Evolutionary conservation across 2,797 vertebrate species (phyloP), one percentile per base, ranked within the genome.

Genomic region (Helicolenus hilgendorfi): DNA sequence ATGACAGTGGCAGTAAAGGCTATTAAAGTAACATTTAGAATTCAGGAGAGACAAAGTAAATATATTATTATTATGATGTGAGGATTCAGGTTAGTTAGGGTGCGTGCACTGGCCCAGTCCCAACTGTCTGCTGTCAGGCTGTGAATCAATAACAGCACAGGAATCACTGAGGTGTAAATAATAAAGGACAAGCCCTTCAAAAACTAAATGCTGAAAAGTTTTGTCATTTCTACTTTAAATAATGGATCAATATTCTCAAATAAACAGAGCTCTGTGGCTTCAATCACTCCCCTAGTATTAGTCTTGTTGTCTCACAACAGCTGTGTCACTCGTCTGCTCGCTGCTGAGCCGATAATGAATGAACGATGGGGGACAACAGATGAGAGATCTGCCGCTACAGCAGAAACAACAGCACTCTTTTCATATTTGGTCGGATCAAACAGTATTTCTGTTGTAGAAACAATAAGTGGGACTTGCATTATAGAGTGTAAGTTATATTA

Each of bases 301-400:
- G 79, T 31, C 8, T 18, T 41, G 45, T 26, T 35, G 59, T 58
- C 35, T 72, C 24, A 60, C 33, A 71, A 18, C 4, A 77, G 62
- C 60, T 67, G 64, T 68, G 78, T 31, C 29, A 18, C n/a, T 64
- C 10, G 49, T 78, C 18, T 68, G 38, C 29, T 68, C 10, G 11
- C 60, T 56, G 73, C 71, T 70, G 45, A 55, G 74, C 76, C 70
- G 27, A n/a, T 5, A 29, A 18, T 72, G 74, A 85, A 5, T 81
- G 13, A 73, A 35, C 24, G 18, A 5, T 72, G 33, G 49, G 81
- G 55, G 36, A 65, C 49, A 76, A 41, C 31, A 60, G 65, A 84
- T 36, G 29, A 70, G 31, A 62, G 49, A 53, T 81, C 29, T 76
- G 79, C 77, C 29, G 11, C 13, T 11, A n/a, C 35, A 75, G 68